These are phyloP conservation scores for Melipona bicolor DNA, from an alignment of 2,888 invertebrate species.

Conservation along the genomic window DNA sequence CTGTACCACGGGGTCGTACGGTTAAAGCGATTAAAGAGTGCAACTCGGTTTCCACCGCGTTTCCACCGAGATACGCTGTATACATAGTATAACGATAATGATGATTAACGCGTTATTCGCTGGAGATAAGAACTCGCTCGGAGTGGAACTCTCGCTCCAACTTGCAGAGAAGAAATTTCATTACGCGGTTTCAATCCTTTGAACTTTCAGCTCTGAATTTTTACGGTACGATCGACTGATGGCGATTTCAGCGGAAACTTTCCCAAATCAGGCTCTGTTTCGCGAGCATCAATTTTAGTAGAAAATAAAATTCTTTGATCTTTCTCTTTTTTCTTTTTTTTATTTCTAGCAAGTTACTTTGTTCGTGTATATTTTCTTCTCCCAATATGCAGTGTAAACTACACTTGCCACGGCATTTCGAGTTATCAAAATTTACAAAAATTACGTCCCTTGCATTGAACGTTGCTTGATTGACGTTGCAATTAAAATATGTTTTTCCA, in stretches of 20 bases:
- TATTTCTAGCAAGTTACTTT: neutral
- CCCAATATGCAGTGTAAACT: neutral
- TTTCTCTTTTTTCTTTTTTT: too few relatives aligned
- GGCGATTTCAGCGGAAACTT: neutral
- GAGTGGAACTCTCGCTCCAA: neutral
- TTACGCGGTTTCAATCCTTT: neutral
- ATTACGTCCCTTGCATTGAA: neutral
- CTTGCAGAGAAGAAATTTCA: neutral
- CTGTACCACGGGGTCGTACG: slow-evolving; percentile 3
- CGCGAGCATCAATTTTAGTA: neutral
- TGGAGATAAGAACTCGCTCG: neutral
- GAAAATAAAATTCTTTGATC: neutral
- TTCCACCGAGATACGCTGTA: neutral
- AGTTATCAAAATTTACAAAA: neutral
- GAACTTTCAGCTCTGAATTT: neutral
- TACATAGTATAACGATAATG: neutral
- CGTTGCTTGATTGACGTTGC: neutral
- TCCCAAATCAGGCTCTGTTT: neutral
- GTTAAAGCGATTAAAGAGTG: slow-evolving; percentile 59
- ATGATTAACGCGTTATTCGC: neutral
- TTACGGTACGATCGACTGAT: neutral
- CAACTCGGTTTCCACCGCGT: neutral
- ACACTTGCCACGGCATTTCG: neutral
- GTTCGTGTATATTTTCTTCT: neutral
- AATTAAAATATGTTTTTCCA: neutral